A percentile compares a stretch with the other conserved stretches of the same genome.
These are phyloP conservation scores for Agraylea sexmaculata DNA, from an alignment of 1,140 invertebrate species.

Conservation along the genomic window DNA sequence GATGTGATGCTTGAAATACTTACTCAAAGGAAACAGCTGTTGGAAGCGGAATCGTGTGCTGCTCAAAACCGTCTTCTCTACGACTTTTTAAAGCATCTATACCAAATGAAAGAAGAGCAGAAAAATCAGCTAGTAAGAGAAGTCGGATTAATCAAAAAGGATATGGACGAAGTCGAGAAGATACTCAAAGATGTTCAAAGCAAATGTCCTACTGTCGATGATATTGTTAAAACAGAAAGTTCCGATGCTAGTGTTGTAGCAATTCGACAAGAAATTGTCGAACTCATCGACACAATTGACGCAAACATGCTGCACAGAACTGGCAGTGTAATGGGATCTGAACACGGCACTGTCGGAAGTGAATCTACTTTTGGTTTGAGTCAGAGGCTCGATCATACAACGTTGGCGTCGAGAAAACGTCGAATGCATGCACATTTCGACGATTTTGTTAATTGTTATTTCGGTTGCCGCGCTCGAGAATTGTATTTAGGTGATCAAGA, in stretches of 20 bases:
- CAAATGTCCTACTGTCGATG: slow-evolving; percentile 36
- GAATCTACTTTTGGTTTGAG: slow-evolving; percentile 17
- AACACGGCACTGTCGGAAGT: slow-evolving; percentile 5
- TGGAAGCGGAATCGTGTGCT: slow-evolving; percentile 68
- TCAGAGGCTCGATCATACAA: slow-evolving; percentile 24
- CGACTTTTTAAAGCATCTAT: slow-evolving; percentile 72
- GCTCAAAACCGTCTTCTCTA: slow-evolving; percentile 70
- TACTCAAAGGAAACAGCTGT: slow-evolving; percentile 61
- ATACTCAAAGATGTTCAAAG: slow-evolving; percentile 59
- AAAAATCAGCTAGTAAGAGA: slow-evolving; percentile 54
- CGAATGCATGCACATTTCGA: slow-evolving; percentile 81
- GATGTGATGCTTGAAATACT: slow-evolving; percentile 73
- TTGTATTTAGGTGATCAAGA: slow-evolving; percentile 43
- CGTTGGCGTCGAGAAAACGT: slow-evolving; percentile 54
- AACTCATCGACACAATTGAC: slow-evolving; percentile 45
- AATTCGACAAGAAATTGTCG: slow-evolving; percentile 46
- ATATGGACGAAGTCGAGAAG: slow-evolving; percentile 67
- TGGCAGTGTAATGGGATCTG: slow-evolving; percentile 18
- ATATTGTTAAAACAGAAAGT: slow-evolving; percentile 29
- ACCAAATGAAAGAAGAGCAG: slow-evolving; percentile 64
- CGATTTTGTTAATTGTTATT: slow-evolving; percentile 82
- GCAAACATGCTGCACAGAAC: slow-evolving; percentile 34
- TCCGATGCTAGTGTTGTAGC: slow-evolving; percentile 38
- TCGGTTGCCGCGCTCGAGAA: slow-evolving; percentile 62
- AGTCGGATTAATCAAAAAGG: slow-evolving; percentile 64